phyloP scores from a whole-genome alignment of 2,888 invertebrate species.

The Drosophila mettleri region DNA sequence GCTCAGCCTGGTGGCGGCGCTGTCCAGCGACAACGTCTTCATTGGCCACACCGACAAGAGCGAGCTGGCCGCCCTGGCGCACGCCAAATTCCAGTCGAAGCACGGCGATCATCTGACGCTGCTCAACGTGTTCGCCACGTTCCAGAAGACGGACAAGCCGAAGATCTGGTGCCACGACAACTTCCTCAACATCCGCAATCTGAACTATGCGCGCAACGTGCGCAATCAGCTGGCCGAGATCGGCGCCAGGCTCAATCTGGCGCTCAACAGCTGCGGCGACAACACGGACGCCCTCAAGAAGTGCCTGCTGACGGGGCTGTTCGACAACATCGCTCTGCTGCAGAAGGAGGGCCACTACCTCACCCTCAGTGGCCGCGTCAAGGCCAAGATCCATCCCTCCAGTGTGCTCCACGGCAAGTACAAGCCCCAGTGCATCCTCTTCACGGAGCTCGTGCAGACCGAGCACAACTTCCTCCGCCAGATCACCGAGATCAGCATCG shows the following conservation, averaged over 20 bases:
- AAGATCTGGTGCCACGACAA: slow-evolving; percentile 95
- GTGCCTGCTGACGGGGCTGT: slow-evolving; percentile 92
- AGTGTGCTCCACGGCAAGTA: slow-evolving; percentile 87
- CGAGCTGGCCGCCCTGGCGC: slow-evolving; percentile 90
- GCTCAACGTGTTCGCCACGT: slow-evolving; percentile 94
- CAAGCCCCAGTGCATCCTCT: slow-evolving; percentile 91
- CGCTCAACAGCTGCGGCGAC: slow-evolving; percentile 88
- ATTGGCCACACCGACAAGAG: slow-evolving; percentile 89
- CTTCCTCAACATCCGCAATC: slow-evolving; percentile 92
- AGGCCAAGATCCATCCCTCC: slow-evolving; percentile 93
- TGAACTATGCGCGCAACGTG: slow-evolving; percentile 92
- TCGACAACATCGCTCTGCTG: slow-evolving; percentile 94
- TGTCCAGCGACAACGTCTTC: slow-evolving; percentile 95
- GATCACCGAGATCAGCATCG: slow-evolving; percentile 91
- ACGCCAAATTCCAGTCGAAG: slow-evolving; percentile 92
- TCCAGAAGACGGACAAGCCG: slow-evolving; percentile 89
- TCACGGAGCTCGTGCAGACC: slow-evolving; percentile 95
- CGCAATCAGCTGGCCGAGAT: slow-evolving; percentile 91
- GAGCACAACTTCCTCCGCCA: slow-evolving; percentile 92
- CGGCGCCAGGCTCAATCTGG: slow-evolving; percentile 88
- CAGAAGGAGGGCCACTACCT: slow-evolving; percentile 90
- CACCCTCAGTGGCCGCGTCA: slow-evolving; percentile 88
- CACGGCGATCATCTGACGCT: slow-evolving; percentile 97
- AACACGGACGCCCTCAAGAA: slow-evolving; percentile 89
- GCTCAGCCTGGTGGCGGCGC: slow-evolving; percentile 92